Conservation (phyloP, 2,797 vertebrate species). For the Neostethus bicornis region DNA sequence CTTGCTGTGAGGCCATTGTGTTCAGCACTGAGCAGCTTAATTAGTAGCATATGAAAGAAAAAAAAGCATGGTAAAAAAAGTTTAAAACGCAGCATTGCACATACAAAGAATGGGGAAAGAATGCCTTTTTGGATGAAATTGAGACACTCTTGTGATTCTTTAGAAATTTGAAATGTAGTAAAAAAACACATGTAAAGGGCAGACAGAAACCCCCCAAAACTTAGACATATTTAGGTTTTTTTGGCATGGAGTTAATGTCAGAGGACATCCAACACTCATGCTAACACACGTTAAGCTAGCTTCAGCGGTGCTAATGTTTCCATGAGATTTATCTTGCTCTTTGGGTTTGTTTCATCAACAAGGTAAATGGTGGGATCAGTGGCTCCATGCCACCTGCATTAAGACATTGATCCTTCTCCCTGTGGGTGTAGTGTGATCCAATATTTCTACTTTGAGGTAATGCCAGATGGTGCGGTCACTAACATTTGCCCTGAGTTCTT, state of each 20-base stretch:
- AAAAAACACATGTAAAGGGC: not conserved
- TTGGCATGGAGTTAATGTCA: slow-evolving; percentile 25
- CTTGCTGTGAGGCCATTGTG: too few species aligned
- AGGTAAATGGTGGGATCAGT: slow-evolving; percentile 50
- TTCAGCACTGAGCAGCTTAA: too few species aligned
- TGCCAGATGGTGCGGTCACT: slow-evolving; percentile 64
- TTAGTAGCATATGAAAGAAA: too few species aligned
- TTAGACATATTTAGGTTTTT: not conserved
- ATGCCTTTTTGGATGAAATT: not conserved
- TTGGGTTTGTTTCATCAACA: slow-evolving; percentile 56
- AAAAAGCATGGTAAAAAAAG: too few species aligned
- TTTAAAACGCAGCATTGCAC: too few species aligned
- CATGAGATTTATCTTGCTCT: slow-evolving; percentile 21
- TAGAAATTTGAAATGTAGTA: not conserved
- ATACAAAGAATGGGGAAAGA: not conserved
- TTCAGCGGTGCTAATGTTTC: slow-evolving; percentile 62
- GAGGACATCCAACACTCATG: slow-evolving; percentile 24
- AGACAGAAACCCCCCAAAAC: not conserved
- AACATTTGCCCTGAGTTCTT: slow-evolving; percentile 26
- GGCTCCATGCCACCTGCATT: slow-evolving; percentile 53
- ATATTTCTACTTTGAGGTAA: slow-evolving; percentile 73
- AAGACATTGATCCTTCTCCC: slow-evolving; percentile 62
- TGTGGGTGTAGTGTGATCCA: slow-evolving; percentile 41
- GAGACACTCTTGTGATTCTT: not conserved
- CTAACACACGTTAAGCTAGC: slow-evolving; percentile 41